These are phyloP conservation scores for Ormyrus thymus DNA, from an alignment of 2,888 invertebrate species.

Conservation along the genomic window DNA sequence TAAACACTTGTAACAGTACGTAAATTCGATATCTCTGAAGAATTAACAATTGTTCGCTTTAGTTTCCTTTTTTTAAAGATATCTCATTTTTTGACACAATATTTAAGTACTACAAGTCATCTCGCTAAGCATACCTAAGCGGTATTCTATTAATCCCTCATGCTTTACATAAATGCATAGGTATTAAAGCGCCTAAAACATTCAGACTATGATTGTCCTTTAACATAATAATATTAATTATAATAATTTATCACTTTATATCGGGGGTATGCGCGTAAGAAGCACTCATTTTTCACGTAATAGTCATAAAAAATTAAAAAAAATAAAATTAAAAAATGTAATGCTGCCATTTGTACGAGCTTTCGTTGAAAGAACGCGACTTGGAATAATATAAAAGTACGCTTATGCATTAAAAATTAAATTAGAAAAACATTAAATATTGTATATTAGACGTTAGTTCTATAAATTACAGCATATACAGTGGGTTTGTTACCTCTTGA, in stretches of 20 bases:
- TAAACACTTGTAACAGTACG: constrained; percentile 56
- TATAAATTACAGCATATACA: constrained; percentile 63
- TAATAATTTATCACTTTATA: constrained; percentile 56
- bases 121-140: constrained; percentile 52
- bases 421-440: constrained; percentile 60
- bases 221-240: constrained; percentile 48
- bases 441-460: constrained; percentile 56
- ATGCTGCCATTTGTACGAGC: constrained; percentile 57
- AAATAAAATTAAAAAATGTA: constrained; percentile 49
- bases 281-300: constrained; percentile 42
- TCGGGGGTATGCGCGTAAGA: constrained; percentile 41
- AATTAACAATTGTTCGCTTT: constrained; percentile 52
- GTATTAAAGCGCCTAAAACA: constrained; percentile 46
- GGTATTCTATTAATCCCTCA: constrained; percentile 53
- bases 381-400: constrained; percentile 46
- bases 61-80: constrained; percentile 39
- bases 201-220: constrained; percentile 46
- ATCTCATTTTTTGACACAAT: constrained; percentile 53
- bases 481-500: constrained; percentile 41
- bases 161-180: constrained; percentile 55
- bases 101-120: constrained; percentile 54
- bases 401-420: constrained; percentile 59
- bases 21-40: constrained; percentile 55
- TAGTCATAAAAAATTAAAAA: constrained; percentile 26
- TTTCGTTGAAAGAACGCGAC: constrained; percentile 50